phyloP scores from a whole-genome alignment of 2,797 vertebrate genomes.

The Centropyge bicolor region DNA sequence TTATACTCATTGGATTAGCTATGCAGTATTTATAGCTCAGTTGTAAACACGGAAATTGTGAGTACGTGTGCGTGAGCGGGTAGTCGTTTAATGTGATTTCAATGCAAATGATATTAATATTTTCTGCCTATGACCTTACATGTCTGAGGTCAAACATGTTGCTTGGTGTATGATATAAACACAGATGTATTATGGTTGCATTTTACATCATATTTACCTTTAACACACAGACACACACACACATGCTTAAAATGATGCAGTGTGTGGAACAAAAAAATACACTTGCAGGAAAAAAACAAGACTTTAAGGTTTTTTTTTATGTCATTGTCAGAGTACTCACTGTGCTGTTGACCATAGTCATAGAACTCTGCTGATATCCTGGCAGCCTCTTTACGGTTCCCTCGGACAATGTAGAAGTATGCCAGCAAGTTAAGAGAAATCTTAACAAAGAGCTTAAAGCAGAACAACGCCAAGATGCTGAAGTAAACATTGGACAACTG shows the following conservation, averaged over 20 bases:
- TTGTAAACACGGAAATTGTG: constrained; percentile 61
- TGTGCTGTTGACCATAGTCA: constrained; percentile 90
- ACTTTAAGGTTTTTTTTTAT: not conserved
- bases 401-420: constrained; percentile 96
- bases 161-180: not conserved
- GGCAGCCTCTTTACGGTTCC: constrained; percentile 96
- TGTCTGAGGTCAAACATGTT: constrained; percentile 16
- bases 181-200: not conserved
- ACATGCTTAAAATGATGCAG: not conserved
- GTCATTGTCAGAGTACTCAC: constrained; percentile 81
- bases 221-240: not conserved
- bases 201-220: constrained; percentile 1
- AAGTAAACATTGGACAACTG: constrained; percentile 96
- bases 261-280: not conserved
- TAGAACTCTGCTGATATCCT: constrained; percentile 97
- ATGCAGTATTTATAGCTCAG: constrained; percentile 56
- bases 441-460: constrained; percentile 98
- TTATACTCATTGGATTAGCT: constrained; percentile 41
- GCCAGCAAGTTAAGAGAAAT: constrained; percentile 96
- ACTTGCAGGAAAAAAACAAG: not conserved
- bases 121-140: constrained; percentile 40
- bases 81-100: not conserved
- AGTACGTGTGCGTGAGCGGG: constrained; percentile 2
- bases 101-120: constrained; percentile 2
- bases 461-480: constrained; percentile 97